Conservation (phyloP, 2,888 invertebrate genomes). For the Antheraea yamamai region DNA sequence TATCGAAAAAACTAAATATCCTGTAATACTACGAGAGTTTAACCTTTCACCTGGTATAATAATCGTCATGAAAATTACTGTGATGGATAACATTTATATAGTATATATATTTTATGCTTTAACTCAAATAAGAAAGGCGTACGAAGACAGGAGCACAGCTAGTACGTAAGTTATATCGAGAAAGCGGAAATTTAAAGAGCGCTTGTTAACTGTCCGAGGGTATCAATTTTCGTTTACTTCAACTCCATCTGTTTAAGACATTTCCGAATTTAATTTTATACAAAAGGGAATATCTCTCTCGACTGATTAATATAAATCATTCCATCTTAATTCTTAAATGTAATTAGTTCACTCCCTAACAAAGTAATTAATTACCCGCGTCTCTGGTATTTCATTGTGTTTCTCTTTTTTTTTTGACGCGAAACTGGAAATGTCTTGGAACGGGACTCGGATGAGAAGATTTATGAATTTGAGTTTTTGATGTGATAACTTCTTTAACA, state of each 20-base stretch:
- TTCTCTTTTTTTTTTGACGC: not conserved
- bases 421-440: not conserved
- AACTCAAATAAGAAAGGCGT: not conserved
- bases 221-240: conserved; percentile 8
- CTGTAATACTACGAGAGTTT: no score
- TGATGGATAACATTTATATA: no score
- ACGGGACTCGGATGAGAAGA: not conserved
- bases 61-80: no score
- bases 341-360: conserved; percentile 19
- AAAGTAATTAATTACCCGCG: conserved; percentile 19
- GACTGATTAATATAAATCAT: conserved; percentile 30
- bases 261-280: conserved; percentile 20
- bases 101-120: no score
- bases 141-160: not conserved
- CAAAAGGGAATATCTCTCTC: conserved; percentile 25
- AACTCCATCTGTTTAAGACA: conserved; percentile 5
- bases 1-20: no score
- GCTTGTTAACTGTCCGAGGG: not conserved
- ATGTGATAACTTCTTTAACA: no score
- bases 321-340: conserved; percentile 22
- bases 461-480: no score
- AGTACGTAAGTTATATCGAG: not conserved
- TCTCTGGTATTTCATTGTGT: conserved; percentile 9
- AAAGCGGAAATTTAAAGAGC: not conserved
- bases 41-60: no score